Evolutionary conservation across 2,888 invertebrate species (phyloP), one percentile per base, ranked within the genome.

Genomic region (Leptopilina drosophilae): DNA sequence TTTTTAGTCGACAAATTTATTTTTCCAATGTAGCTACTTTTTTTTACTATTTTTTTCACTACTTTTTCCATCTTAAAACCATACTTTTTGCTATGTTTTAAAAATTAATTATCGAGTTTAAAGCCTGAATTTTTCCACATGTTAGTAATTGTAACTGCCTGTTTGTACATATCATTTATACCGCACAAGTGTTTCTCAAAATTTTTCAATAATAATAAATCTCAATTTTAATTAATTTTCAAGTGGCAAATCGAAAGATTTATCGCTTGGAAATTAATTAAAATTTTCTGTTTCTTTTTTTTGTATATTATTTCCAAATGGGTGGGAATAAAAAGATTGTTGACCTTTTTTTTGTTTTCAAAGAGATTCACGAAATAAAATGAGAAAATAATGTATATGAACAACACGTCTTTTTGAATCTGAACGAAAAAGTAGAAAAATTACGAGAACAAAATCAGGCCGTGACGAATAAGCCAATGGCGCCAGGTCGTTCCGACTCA

Each of bases 401-500:
- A 56, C 65, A 56, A n/a, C n/a, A 65, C 15, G 64, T 46, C 33
- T 33, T 75, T 40, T 75, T 76, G n/a, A 49, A 75, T 56, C 42
- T 76, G 64, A 73, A 79, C 33, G 42, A 65, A 77, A 46, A 73
- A 49, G 49, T 40, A 15, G 66, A 78, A 80, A 82, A 81, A 81
- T 73, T 79, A 78, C 77, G 83, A 81, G 80, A 85, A 87, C 82
- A 85, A 88, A 87, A 87, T 85, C 85, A 87, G 85, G 83, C 87
- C 89, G 87, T 87, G 88, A 89, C 89, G 87, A 89, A 33, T 33
- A 33, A 88, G 88, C 83, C 84, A 82, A 83, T 87, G 90, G 90
- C 90, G 90, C 90, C 90, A 86, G 86, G 85, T 82, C 86, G 84
- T 86, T 87, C 86, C 84, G 88, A 89, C 89, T 90, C 89, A 90